phyloP scores from a whole-genome alignment of 2,888 invertebrate species.

The Masnerella sp. region DNA sequence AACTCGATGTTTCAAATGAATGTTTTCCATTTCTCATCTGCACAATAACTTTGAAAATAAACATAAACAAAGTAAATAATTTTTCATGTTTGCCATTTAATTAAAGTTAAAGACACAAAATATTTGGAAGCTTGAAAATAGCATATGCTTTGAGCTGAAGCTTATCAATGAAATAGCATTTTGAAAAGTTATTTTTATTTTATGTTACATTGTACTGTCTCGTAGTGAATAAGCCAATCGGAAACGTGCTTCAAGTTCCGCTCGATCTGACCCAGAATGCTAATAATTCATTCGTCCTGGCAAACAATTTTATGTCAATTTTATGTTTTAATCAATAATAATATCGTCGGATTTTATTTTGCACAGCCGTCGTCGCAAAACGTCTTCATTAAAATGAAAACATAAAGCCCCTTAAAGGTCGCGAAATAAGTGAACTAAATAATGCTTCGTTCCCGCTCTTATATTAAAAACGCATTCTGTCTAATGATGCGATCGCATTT shows the following conservation, averaged over 20 bases:
- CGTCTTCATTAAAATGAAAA: slow-evolving; percentile 20
- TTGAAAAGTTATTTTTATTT: slow-evolving; percentile 18
- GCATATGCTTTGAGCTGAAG: too few species aligned
- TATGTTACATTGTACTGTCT: slow-evolving; percentile 13
- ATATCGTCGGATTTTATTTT: slow-evolving; percentile 31
- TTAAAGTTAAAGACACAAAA: too few species aligned
- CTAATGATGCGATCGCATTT: slow-evolving; percentile 19
- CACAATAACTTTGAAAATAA: too few species aligned
- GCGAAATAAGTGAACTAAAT: slow-evolving; percentile 17
- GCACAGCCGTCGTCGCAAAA: slow-evolving; percentile 4
- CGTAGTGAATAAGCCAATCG: slow-evolving; percentile 22
- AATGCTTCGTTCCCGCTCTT: slow-evolving; percentile 1
- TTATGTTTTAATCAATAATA: slow-evolving; percentile 47
- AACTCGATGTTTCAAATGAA: too few species aligned
- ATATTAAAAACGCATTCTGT: slow-evolving; percentile 21
- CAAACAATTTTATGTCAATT: slow-evolving; percentile 48
- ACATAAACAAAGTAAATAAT: too few species aligned
- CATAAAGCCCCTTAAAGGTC: slow-evolving; percentile 24
- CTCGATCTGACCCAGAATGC: slow-evolving; percentile 36
- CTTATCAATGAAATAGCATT: slow-evolving; percentile 3
- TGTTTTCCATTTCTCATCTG: too few species aligned
- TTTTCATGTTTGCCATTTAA: too few species aligned
- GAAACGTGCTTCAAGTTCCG: slow-evolving; percentile 17
- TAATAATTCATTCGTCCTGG: slow-evolving; percentile 38
- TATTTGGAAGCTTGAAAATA: too few species aligned